phyloP scores from a whole-genome alignment of 53 echinoderm and acorn worm genomes.

The Mesocentrotus franciscanus region DNA sequence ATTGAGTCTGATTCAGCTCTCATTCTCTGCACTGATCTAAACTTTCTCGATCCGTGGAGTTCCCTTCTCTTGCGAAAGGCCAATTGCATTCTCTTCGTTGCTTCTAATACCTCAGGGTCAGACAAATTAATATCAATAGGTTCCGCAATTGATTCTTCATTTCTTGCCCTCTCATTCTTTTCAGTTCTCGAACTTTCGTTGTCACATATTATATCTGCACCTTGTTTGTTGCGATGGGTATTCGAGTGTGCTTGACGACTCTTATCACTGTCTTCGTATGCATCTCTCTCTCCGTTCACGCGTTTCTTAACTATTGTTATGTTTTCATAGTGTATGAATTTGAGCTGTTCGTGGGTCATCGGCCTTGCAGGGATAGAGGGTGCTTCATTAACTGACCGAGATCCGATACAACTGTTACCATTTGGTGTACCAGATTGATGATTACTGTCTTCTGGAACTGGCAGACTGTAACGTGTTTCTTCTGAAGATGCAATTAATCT shows the following conservation, averaged over 20 bases:
- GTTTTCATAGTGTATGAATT: conserved; percentile 38
- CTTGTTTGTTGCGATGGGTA: background rate
- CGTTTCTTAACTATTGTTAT: conserved; percentile 47
- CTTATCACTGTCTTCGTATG: background rate
- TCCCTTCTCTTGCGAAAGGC: conserved; percentile 51
- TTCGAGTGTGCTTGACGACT: background rate
- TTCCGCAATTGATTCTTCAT: conserved; percentile 35
- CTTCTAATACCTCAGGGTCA: conserved; percentile 58
- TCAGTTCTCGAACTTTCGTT: background rate
- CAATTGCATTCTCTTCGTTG: conserved; percentile 59
- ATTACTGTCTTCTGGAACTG: conserved; percentile 5
- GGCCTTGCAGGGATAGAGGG: background rate
- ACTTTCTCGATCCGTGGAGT: conserved; percentile 9
- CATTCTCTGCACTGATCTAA: conserved; percentile 36
- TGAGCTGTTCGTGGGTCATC: conserved; percentile 2
- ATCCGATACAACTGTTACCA: background rate
- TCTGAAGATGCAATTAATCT: conserved; percentile 28
- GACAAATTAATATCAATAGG: conserved; percentile 43
- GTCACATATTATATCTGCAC: background rate
- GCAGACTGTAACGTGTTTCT: background rate
- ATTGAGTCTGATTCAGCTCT: conserved; percentile 28
- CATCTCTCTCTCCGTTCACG: background rate
- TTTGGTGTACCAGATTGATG: background rate
- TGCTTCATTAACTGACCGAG: background rate
- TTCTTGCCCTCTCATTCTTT: background rate